Evolutionary conservation across 2,888 invertebrate species (phyloP).

Genomic region (Drosophila anomalata): DNA sequence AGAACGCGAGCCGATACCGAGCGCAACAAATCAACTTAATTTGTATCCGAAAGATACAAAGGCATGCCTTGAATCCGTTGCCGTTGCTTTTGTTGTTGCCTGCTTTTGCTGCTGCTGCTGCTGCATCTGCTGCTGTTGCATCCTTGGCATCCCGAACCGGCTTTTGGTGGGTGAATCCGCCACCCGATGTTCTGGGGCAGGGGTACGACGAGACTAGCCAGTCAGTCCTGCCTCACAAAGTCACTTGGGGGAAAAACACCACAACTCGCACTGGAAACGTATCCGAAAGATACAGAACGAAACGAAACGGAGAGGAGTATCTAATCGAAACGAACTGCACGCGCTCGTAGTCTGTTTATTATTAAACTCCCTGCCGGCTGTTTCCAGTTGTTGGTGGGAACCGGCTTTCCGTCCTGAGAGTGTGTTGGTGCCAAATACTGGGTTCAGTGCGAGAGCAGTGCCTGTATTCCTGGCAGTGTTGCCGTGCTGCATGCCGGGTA

Average conservation of each 20-base stretch:
- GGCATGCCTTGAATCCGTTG: conserved; percentile 18
- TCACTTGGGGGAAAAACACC: conserved; percentile 20
- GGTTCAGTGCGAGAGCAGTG: not conserved
- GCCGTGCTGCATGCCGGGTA: conserved; percentile 46
- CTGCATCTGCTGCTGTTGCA: conserved; percentile 55
- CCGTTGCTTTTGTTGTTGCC: conserved; percentile 3
- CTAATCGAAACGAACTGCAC: conserved; percentile 63
- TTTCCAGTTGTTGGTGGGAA: conserved; percentile 37
- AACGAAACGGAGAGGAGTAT: conserved; percentile 16
- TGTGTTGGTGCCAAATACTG: conserved; percentile 1
- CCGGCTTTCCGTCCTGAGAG: conserved; percentile 17
- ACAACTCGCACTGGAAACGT: conserved; percentile 8
- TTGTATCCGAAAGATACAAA: conserved; percentile 75
- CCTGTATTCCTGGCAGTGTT: conserved; percentile 45
- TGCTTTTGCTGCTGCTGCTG: not conserved
- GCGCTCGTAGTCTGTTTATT: conserved; percentile 70
- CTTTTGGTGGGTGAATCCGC: conserved; percentile 47
- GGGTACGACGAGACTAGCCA: conserved; percentile 9
- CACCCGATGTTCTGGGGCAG: conserved; percentile 11
- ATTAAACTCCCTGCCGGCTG: conserved; percentile 63
- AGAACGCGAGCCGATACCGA: conserved; percentile 23
- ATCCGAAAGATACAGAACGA: conserved; percentile 7
- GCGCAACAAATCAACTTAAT: conserved; percentile 65
- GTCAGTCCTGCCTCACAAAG: conserved; percentile 45
- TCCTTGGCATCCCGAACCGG: conserved; percentile 71